A percentile compares a stretch with the other conserved stretches of the same genome.
Evolutionary conservation across 2,113 vertebrate genomes (phyloP).

Genomic region (Clarias macrocephalus): DNA sequence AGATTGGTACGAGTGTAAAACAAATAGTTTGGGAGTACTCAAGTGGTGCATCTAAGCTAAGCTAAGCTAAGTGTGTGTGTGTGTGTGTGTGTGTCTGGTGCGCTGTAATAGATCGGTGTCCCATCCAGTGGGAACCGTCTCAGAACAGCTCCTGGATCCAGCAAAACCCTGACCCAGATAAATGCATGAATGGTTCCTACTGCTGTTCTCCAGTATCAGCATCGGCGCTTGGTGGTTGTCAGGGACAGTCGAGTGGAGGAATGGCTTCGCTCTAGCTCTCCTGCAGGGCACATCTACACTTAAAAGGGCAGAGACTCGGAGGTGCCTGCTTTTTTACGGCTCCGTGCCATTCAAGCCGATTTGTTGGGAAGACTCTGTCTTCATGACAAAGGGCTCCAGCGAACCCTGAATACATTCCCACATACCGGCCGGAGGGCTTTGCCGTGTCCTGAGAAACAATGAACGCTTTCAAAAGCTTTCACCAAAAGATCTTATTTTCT

Average conservation of each 20-base stretch:
- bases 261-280: background rate
- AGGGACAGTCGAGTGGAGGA: slow-evolving; percentile 3
- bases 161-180: background rate
- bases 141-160: background rate
- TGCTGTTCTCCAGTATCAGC: background rate
- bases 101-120: background rate
- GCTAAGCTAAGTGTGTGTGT: too few relatives aligned
- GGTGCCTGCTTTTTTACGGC: slow-evolving; percentile 42
- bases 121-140: background rate
- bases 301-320: slow-evolving; percentile 36
- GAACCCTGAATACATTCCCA: slow-evolving; percentile 27
- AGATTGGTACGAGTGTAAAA: background rate
- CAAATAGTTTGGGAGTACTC: background rate
- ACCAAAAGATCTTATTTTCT: slow-evolving; percentile 10
- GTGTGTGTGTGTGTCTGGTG: background rate
- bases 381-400: slow-evolving; percentile 21
- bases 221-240: slow-evolving; percentile 5
- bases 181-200: background rate
- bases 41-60: too few relatives aligned
- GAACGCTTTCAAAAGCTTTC: background rate
- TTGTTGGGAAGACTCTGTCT: slow-evolving; percentile 14
- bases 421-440: background rate
- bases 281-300: background rate
- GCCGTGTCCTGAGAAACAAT: slow-evolving; percentile 24
- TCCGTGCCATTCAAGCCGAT: slow-evolving; percentile 10